Evolutionary conservation across 2,797 vertebrate genomes (phyloP), one percentile per base, ranked within the genome.

Genomic region (Heterohyrax brucei): DNA sequence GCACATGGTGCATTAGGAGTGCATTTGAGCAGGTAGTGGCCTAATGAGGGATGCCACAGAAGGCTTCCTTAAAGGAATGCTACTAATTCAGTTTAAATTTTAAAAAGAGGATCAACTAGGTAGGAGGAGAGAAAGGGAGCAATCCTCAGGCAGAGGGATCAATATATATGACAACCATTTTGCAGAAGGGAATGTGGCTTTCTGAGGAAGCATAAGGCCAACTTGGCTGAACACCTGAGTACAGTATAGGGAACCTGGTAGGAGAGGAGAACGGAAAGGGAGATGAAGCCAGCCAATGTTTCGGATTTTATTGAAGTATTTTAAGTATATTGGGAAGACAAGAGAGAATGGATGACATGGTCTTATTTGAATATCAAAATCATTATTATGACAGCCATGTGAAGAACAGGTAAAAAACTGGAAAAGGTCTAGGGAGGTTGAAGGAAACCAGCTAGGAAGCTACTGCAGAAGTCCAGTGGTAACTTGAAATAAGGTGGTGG

Each of bases 11-110:
- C 21, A 1, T 30, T 66, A 22, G 46, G 44, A 92, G 64, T 56
- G 13, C 66, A 24, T 62, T 84, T 90, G 56, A 79, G 10, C 50
- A 76, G 64, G 46, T 22, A 48, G 7, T 76, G 2, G 53, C 21
- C 0, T 90, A 14, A 33, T 80, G 5, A 93, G 30, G 10, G 39
- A 73, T 10, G 70, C 59, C 30, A 66, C n/a, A 84, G 18, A 46
- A 93, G 33, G 1, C 30, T 78, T 79, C 59, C 13, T 83, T 81
- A 77, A 89, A 24, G 18, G 8, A 84, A 86, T 79, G 5, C 10
- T 79, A 90, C 10, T 79, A 90, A 87, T 92, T 89, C 76, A 92
- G 30, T 39, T 95, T 81, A 87, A 92, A 53, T 64, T 95, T 73
- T 46, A 83, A 82, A 95, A 88, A 18, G 39, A 44, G 39, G 19